Evolutionary conservation across 1,140 invertebrate species (phyloP).

Genomic region (Carcinoscorpius rotundicauda): DNA sequence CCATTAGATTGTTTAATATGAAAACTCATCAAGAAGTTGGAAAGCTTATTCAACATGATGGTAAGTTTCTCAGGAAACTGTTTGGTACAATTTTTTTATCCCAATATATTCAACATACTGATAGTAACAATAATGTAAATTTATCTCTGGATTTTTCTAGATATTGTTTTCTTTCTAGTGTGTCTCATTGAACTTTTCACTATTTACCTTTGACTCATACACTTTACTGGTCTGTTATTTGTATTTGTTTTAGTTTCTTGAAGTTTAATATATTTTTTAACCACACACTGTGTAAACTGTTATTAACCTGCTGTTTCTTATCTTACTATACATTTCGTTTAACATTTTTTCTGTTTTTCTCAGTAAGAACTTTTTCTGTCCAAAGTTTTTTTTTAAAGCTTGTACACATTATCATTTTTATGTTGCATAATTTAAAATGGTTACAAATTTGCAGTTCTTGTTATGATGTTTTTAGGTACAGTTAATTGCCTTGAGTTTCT

Average conservation of each 20-base stretch:
- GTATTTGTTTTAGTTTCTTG: not conserved
- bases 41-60: conserved; percentile 63
- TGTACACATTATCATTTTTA: too few species aligned
- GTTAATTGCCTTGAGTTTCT: conserved; percentile 64
- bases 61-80: conserved; percentile 30
- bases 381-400: too few species aligned
- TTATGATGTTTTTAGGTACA: conserved; percentile 38
- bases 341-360: too few species aligned
- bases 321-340: too few species aligned
- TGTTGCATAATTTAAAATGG: too few species aligned
- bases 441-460: too few species aligned
- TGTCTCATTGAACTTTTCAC: not conserved
- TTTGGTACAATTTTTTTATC: too few species aligned
- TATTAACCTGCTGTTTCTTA: too few species aligned
- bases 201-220: not conserved
- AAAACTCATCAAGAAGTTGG: conserved; percentile 58
- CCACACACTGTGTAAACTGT: too few species aligned
- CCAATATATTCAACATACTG: too few species aligned
- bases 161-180: not conserved
- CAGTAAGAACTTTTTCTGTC: too few species aligned
- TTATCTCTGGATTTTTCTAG: not conserved
- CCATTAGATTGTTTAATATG: conserved; percentile 73
- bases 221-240: too few species aligned
- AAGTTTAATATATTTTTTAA: not conserved
- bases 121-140: not conserved